Evolutionary conservation across 2,888 invertebrate genomes (phyloP).

Genomic region (Monoplex corrugatus): DNA sequence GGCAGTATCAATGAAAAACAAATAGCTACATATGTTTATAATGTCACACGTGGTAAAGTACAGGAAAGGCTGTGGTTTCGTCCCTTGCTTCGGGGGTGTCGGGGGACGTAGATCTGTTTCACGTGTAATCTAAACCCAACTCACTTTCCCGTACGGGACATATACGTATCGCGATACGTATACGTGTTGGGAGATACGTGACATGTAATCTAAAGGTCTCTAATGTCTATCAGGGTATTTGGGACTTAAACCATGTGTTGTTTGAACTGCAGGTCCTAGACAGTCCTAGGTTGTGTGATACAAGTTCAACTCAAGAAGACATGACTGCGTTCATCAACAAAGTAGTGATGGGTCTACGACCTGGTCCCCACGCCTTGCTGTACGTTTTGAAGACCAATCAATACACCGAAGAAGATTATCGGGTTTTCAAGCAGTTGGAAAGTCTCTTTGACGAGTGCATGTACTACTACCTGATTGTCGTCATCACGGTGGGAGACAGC

Average conservation of each 20-base stretch:
- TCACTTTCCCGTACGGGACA: too few species aligned
- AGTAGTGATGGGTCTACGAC: background rate
- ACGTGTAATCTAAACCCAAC: too few species aligned
- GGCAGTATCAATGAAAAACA: too few species aligned
- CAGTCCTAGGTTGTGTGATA: background rate
- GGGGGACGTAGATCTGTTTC: too few species aligned
- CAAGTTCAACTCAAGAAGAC: background rate
- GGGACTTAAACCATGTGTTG: background rate
- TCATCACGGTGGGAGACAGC: constrained; percentile 54
- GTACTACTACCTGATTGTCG: constrained; percentile 48
- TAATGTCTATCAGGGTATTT: too few species aligned
- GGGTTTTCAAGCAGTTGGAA: constrained; percentile 28
- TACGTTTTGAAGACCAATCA: background rate
- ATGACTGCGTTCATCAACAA: background rate
- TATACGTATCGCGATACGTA: too few species aligned
- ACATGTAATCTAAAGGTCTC: too few species aligned
- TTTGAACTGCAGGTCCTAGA: background rate
- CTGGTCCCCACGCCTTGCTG: constrained; percentile 21
- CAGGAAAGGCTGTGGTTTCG: too few species aligned
- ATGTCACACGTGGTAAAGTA: too few species aligned
- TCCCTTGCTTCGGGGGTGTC: too few species aligned
- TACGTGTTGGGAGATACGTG: too few species aligned
- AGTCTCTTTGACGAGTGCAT: constrained; percentile 49
- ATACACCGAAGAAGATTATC: background rate
- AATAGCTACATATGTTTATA: too few species aligned